Base-by-base conservation (phyloP, 2,888 invertebrate genomes). In the Andrena camellia region DNA sequence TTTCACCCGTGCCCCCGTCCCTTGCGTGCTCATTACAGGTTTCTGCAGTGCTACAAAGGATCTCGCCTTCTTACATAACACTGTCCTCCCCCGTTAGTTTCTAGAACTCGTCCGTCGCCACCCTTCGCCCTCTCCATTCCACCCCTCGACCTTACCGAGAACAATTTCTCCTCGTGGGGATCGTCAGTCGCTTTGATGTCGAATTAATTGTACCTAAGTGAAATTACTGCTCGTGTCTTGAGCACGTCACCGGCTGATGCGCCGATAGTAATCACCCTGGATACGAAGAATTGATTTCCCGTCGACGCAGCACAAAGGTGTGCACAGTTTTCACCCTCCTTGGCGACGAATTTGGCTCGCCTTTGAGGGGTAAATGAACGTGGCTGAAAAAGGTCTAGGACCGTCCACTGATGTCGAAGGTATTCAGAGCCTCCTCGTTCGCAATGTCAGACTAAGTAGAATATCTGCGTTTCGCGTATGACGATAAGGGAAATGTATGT, bases 171-270 rank as follows among this genome's bases (percentile, higher is more conserved):
- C 4, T 64, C 20, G 23, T 1, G n/a, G 48, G n/a, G 42, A 64
- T 74, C 60, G 63, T 73, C 60, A 31, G 76, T 74, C 54, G 71
- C 82, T 85, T 85, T 85, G 85, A 85, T 79, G 73, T 77, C 26
- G 82, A 76, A 85, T 85, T 85, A 85, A 85, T 79, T 57, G 76
- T 42, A n/a, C n/a, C n/a, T n/a, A 68, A 85, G 73, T 66, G 82
- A 71, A 71, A 52, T 74, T 78, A 50, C 62, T 7, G n/a, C 2
- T 48, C 31, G 54, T 57, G 62, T 54, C 68, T 23, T 8, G 29
- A 23, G 57, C 57, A 23, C 57, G 57, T 57, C 23, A 8, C 42
- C 2, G 31, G 23, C 31, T 33, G 23, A 33, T 60, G 48, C 42
- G 54, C 26, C n/a, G 78, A 70, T 84, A 59, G 75, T 84, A 68